A percentile compares a stretch with the other conserved stretches of the same genome.
Evolutionary conservation across 2,113 vertebrate genomes (phyloP).

Genomic region (Heliornis fulica): DNA sequence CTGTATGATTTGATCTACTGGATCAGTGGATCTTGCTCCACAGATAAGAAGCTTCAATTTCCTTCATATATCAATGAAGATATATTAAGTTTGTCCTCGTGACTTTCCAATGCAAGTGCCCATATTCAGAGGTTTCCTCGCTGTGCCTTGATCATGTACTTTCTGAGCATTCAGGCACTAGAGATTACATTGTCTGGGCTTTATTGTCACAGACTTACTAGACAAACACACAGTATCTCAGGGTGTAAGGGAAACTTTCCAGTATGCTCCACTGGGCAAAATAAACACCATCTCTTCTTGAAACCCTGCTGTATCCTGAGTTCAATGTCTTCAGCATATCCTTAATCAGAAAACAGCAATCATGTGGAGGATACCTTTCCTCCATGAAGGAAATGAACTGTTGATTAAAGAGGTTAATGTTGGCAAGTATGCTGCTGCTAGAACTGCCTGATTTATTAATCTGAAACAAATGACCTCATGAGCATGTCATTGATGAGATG

Average conservation of each 20-base stretch:
- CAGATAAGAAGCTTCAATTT: neutral
- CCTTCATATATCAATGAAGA: neutral
- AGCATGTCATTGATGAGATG: neutral
- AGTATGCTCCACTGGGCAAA: neutral
- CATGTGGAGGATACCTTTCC: neutral
- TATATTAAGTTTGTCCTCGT: neutral
- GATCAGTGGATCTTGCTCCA: neutral
- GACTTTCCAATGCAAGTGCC: neutral
- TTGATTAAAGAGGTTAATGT: conserved; percentile 21
- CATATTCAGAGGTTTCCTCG: neutral
- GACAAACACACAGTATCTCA: neutral
- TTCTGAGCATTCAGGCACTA: accelerated
- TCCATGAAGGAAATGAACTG: neutral
- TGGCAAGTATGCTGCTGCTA: neutral
- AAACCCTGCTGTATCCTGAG: neutral
- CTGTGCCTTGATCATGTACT: neutral
- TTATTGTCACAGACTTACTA: neutral
- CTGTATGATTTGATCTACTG: neutral
- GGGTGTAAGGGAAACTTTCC: neutral
- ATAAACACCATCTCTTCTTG: neutral
- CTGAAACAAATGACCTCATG: conserved; percentile 38
- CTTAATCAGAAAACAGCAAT: conserved; percentile 11
- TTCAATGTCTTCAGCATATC: neutral
- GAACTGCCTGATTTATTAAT: conserved; percentile 27
- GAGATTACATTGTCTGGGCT: neutral